Conservation (phyloP, 2,888 invertebrate genomes). For the Sepioteuthis lessoniana region DNA sequence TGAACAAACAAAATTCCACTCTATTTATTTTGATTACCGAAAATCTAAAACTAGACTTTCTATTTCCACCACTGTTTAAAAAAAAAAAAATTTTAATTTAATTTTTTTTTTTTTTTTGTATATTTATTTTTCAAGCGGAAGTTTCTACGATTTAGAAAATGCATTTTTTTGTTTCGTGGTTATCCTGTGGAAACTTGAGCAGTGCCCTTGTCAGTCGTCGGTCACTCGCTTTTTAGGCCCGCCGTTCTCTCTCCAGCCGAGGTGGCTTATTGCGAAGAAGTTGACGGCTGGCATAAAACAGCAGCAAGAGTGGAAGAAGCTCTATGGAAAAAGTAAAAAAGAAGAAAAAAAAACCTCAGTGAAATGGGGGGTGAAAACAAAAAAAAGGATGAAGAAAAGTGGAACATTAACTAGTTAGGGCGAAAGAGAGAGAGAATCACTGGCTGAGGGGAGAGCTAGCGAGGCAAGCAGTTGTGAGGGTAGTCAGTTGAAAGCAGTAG, state of each 20-base stretch:
- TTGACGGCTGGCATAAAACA: slow-evolving; percentile 8
- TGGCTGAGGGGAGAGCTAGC: neutral
- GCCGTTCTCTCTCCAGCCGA: neutral
- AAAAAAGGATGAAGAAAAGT: neutral
- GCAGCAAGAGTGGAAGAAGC: slow-evolving; percentile 1
- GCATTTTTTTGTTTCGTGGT: neutral
- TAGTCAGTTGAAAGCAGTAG: slow-evolving; percentile 24
- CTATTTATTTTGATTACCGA: neutral
- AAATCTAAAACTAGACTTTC: neutral
- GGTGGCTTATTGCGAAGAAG: slow-evolving; percentile 33
- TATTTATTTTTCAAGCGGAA: neutral
- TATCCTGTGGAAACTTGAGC: neutral
- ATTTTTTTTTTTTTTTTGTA: neutral
- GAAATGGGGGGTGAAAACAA: neutral
- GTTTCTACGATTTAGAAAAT: neutral
- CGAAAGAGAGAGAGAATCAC: neutral
- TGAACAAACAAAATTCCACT: neutral
- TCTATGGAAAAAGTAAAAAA: neutral
- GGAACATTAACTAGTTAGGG: neutral
- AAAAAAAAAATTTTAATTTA: neutral
- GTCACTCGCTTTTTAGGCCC: slow-evolving; percentile 14
- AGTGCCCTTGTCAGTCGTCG: slow-evolving; percentile 7
- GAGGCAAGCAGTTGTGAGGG: neutral
- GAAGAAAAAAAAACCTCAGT: neutral
- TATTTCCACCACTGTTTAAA: neutral